These are phyloP conservation scores for Dufourea novaeangliae DNA, from an alignment of 1,140 invertebrate species.

Conservation along the genomic window DNA sequence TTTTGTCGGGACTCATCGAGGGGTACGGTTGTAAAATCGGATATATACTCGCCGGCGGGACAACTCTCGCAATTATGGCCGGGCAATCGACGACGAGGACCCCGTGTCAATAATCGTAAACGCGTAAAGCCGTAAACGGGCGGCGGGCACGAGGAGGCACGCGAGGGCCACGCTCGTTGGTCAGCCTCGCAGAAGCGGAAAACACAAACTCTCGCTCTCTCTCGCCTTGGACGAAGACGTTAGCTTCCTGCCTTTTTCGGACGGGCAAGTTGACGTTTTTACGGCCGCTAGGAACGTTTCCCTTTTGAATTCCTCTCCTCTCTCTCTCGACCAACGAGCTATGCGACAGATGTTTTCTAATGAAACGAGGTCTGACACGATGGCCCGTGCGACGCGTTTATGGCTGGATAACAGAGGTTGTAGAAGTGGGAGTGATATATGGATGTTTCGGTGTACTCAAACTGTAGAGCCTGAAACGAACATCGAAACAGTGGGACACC, in stretches of 20 bases:
- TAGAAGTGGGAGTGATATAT: too few relatives aligned
- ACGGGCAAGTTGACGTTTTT: constrained; percentile 27
- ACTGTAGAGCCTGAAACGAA: too few relatives aligned
- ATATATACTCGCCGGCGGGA: neutral
- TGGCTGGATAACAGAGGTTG: too few relatives aligned
- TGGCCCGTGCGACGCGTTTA: neutral
- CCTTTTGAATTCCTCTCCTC: neutral
- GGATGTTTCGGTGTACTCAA: too few relatives aligned
- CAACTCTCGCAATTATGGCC: constrained; percentile 39
- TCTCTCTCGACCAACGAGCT: neutral
- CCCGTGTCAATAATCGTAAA: constrained; percentile 69
- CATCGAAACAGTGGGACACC: too few relatives aligned
- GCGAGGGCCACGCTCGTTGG: constrained; percentile 63
- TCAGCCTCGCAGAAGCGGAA: constrained; percentile 52
- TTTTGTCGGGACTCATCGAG: neutral
- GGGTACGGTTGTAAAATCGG: constrained; percentile 5
- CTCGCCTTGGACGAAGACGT: constrained; percentile 12
- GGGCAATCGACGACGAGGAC: constrained; percentile 36
- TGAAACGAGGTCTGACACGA: neutral
- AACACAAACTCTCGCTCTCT: constrained; percentile 29
- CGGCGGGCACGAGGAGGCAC: constrained; percentile 55
- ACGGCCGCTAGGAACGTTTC: neutral
- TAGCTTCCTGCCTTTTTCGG: constrained; percentile 1
- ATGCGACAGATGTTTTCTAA: constrained; percentile 9
- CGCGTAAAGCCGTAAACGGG: constrained; percentile 62